Evolutionary conservation across 2,888 invertebrate species (phyloP), one percentile per base, ranked within the genome.

Genomic region (Alloplasta piceator): DNA sequence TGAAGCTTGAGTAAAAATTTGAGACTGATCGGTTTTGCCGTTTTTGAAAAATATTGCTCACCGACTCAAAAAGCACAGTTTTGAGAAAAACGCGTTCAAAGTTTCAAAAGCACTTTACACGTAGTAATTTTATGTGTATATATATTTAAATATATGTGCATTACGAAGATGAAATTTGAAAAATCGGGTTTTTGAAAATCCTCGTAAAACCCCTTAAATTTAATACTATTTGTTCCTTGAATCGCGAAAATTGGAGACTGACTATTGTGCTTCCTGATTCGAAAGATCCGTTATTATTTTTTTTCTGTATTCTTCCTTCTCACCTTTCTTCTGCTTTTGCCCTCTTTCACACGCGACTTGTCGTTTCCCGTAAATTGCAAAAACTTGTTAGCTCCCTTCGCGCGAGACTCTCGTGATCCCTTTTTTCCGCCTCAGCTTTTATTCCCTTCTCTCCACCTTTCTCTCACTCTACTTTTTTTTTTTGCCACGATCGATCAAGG

Each of bases 341-440:
- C 61, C 6, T 41, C 5, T 16, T 36, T 3, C 39, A 14, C 63
- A 12, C 5, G 26, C 26, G 26, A 26, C 26, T 26, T 36, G 55
- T 63, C 64, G 38, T 73, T 26, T 64, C 56, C 38, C 64, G 56
- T 73, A 66, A 73, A 64, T 73, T 64, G 56, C 64, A 64, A 64
- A 73, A 73, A 73, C 55, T 56, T n/a, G 16, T 61, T 63, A 41
- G 43, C 10, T 72, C 12, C 38, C 46, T 41, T 56, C 56, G 6
- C 58, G 14, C 14, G 16, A 43, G 43, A 43, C 43, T n/a, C 55
- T 41, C 10, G 55, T 12, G 52, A 14, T 9, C 36, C 38, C 10
- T 50, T 26, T 71, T 64, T 73, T 55, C 6, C 14, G 39, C 43
- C 72, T 10, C 39, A 16, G 38, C 48, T 6, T 55, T 14, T 48